Conservation (phyloP, 2,113 vertebrate species). For the Clarias batrachus region DNA sequence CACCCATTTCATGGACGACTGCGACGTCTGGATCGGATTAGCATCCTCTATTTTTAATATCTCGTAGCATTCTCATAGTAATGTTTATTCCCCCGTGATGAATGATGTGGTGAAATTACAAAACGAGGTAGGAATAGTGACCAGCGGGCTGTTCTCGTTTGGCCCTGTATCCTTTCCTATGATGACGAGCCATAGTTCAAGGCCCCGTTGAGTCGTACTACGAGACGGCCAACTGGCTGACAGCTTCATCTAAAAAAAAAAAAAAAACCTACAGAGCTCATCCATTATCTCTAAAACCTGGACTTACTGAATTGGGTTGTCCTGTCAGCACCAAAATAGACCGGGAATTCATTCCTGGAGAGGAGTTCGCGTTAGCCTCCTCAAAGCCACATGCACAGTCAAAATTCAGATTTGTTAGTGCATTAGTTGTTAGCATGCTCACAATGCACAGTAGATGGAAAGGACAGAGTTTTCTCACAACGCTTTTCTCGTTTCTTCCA, state of each 20-base stretch:
- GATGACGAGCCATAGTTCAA: constrained; percentile 28
- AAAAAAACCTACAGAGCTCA: constrained; percentile 17
- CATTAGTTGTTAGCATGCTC: neutral
- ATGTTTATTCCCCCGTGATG: constrained; percentile 3
- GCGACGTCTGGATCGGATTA: constrained; percentile 39
- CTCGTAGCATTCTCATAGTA: neutral
- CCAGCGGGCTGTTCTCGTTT: constrained; percentile 22
- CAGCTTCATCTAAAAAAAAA: neutral
- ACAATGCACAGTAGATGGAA: constrained; percentile 20
- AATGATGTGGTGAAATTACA: constrained; percentile 40
- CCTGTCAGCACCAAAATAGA: constrained; percentile 6
- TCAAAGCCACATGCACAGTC: neutral
- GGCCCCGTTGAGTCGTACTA: constrained; percentile 1
- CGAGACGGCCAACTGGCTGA: constrained; percentile 31
- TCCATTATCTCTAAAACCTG: constrained; percentile 10
- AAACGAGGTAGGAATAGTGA: constrained; percentile 18
- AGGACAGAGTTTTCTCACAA: constrained; percentile 13
- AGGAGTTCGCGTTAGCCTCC: neutral
- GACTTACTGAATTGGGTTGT: neutral
- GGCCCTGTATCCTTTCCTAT: constrained; percentile 11
- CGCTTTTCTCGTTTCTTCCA: constrained; percentile 44
- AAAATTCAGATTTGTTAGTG: neutral
- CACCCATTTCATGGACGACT: constrained; percentile 24
- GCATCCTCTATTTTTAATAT: constrained; percentile 32
- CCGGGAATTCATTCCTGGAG: neutral